Base-by-base conservation (phyloP, 2,888 invertebrate species). In the Parnassius orleans region DNA sequence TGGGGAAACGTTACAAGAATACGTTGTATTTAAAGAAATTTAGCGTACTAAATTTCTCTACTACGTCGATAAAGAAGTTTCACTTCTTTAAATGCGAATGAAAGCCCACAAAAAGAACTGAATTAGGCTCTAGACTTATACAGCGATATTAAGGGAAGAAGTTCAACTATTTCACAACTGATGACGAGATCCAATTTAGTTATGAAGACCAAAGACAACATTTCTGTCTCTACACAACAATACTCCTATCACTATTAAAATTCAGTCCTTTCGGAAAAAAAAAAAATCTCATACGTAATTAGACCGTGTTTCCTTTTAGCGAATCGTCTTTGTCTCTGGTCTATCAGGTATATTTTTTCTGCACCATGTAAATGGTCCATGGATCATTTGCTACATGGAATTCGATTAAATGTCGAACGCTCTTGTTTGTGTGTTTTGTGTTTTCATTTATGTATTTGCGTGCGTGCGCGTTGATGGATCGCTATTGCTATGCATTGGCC, bases 381-480 rank as follows among this genome's bases (percentile, higher is more conserved):
- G 63, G 63, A 51, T 58, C 63, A 58, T 58, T 63, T 43, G 51
- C 44, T 33, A 44, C 46, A 15, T 44, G 54, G 63, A 46, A 63
- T 63, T 63, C 54, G 15, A 58, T 57, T 56, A 52, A 61, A 61
- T 61, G 56, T 57, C 55, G 52, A 41, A n/a, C 47, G 42, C 19
- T 44, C 0, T 48, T 46, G n/a, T 15, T 10, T 55, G n/a, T 55
- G 15, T 15, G 24, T 46, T 53, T 46, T 53, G 14, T 47, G 14
- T 48, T 48, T 48, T 48, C 48, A 48, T 59, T 44, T 46, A 43
- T 52, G 56, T 12, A 42, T 48, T 42, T 42, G 15, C 15, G 52
- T 52, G n/a, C 19, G 48, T 42, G 15, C 15, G 47, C 46, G 59
- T 57, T 33, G 53, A 54, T 52, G 53, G 53, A 41, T n/a, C n/a